These are phyloP conservation scores for Leucania comma DNA, from an alignment of 2,888 invertebrate species.

Conservation along the genomic window DNA sequence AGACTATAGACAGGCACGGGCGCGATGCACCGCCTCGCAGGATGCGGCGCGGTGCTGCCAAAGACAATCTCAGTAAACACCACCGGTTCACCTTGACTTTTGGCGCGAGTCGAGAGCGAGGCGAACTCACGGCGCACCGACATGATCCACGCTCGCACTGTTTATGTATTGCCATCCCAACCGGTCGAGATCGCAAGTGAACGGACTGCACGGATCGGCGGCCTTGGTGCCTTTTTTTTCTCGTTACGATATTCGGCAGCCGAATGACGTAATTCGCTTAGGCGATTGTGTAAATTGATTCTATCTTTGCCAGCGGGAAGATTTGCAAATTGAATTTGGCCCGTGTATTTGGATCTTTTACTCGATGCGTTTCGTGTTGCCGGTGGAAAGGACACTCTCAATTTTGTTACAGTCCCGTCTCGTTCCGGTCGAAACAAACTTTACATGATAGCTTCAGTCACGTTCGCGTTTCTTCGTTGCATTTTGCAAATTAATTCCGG, in stretches of 20 bases:
- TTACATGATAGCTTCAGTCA: constrained; percentile 56
- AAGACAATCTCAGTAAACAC: constrained; percentile 63
- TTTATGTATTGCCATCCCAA: constrained; percentile 74
- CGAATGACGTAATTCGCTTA: constrained; percentile 83
- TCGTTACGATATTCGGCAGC: constrained; percentile 81
- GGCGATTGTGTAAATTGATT: constrained; percentile 81
- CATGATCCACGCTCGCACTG: constrained; percentile 64
- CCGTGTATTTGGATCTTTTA: constrained; percentile 68
- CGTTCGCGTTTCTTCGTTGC: constrained; percentile 64
- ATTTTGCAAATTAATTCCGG: constrained; percentile 64
- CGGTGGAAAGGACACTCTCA: constrained; percentile 56
- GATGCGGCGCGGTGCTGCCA: constrained; percentile 32
- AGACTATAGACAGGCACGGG: constrained; percentile 17
- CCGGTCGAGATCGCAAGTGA: constrained; percentile 87
- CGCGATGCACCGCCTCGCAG: constrained; percentile 33
- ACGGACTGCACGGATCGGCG: constrained; percentile 82
- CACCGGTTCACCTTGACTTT: constrained; percentile 87
- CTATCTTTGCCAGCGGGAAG: constrained; percentile 75
- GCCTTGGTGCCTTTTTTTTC: constrained; percentile 84
- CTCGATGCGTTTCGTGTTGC: constrained; percentile 61
- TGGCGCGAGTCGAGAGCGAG: constrained; percentile 68
- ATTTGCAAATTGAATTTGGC: constrained; percentile 79
- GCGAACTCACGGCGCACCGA: constrained; percentile 52
- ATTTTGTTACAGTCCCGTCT: constrained; percentile 52
- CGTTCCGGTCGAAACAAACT: constrained; percentile 42